Conservation (phyloP, 2,113 vertebrate species). For the Ardeotis arabs region DNA sequence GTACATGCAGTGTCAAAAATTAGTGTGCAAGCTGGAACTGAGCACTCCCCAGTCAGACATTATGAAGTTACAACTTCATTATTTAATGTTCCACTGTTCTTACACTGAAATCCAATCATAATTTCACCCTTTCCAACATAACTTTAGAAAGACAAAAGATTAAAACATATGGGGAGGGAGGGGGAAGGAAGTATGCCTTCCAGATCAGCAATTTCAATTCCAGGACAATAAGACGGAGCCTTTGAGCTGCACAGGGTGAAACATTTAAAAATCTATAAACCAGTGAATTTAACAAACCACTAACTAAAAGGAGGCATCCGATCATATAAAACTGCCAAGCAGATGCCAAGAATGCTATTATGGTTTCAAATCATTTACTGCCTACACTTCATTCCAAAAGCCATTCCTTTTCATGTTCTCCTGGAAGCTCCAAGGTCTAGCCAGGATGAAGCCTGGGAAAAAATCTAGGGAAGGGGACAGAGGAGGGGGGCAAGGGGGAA, state of each 20-base stretch:
- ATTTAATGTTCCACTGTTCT: not conserved
- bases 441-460: not conserved
- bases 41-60: not conserved
- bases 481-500: too few species aligned
- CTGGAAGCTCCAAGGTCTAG: not conserved
- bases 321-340: constrained; percentile 39
- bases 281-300: constrained; percentile 50
- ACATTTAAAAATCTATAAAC: constrained; percentile 58
- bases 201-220: not conserved
- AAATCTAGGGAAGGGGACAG: not conserved
- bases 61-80: not conserved
- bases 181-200: not conserved
- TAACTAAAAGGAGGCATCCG: constrained; percentile 54
- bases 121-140: not conserved
- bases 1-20: not conserved
- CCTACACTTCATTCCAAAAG: not conserved
- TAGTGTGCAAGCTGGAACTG: not conserved
- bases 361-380: constrained; percentile 1
- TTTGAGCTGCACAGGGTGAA: not conserved
- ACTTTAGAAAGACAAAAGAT: not conserved
- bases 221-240: not conserved
- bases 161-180: not conserved
- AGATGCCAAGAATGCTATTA: constrained; percentile 57
- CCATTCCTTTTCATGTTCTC: not conserved
- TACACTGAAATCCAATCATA: not conserved